Evolutionary conservation across 2,888 invertebrate species (phyloP).

Genomic region (Dexiosoma caninum): DNA sequence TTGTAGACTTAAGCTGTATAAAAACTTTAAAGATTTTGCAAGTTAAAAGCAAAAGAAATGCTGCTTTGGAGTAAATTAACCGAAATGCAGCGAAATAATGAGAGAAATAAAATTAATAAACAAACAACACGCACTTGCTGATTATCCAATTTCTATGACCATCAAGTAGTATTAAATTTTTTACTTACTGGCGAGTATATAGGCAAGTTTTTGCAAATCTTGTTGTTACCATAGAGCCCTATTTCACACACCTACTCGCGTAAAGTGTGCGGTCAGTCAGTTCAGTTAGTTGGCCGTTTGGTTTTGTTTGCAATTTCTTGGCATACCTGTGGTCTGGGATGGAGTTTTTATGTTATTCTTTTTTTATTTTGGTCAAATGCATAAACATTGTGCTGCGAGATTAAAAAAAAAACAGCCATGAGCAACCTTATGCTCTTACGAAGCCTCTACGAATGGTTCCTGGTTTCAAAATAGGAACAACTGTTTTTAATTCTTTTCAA

Average conservation of each 20-base stretch:
- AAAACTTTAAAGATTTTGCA: not conserved
- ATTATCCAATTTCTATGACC: conserved; percentile 61
- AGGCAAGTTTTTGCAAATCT: conserved; percentile 2
- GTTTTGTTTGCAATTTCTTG: conserved; percentile 32
- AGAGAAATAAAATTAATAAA: not conserved
- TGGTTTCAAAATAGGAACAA: too few species aligned
- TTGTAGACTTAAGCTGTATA: conserved; percentile 51
- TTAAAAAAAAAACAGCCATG: not conserved
- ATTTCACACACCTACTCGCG: conserved; percentile 65
- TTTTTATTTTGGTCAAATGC: not conserved
- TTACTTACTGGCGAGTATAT: conserved; percentile 20
- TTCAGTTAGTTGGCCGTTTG: conserved; percentile 40
- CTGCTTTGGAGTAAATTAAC: conserved; percentile 54
- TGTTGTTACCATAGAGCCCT: conserved; percentile 54
- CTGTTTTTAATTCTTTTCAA: too few species aligned
- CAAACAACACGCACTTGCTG: conserved; percentile 61
- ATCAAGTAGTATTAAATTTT: conserved; percentile 50
- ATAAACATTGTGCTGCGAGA: not conserved
- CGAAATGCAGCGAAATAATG: conserved; percentile 1
- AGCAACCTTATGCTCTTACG: not conserved
- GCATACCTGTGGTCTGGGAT: conserved; percentile 47
- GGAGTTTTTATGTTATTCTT: not conserved
- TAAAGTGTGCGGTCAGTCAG: conserved; percentile 62
- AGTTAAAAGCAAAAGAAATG: conserved; percentile 7
- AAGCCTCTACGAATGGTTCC: too few species aligned